A percentile compares a stretch with the other conserved stretches of the same genome.
phyloP scores from a whole-genome alignment of 2,888 invertebrate species.

The Mycalesis mineus region DNA sequence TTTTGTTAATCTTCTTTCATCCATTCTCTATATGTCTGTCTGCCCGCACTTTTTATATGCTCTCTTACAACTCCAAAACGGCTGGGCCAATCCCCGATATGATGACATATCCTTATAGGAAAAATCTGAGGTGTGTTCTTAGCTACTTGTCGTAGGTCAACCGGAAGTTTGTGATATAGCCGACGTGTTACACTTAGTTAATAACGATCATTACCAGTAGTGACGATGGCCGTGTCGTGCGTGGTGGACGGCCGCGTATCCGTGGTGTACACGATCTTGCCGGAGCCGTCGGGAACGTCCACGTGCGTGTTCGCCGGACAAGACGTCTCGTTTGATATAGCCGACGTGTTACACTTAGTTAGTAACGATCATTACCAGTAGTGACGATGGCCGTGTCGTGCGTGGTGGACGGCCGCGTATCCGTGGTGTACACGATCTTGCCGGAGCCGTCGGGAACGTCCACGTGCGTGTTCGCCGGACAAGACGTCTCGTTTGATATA shows the following conservation, averaged over 20 bases:
- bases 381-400: constrained; percentile 44
- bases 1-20: too few relatives aligned
- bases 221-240: constrained; percentile 43
- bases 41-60: too few relatives aligned
- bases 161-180: too few relatives aligned
- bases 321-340: constrained; percentile 38
- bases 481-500: constrained; percentile 43
- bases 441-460: constrained; percentile 30
- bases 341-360: too few relatives aligned
- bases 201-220: constrained; percentile 25
- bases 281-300: constrained; percentile 28
- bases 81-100: too few relatives aligned
- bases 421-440: constrained; percentile 53
- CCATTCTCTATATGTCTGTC: too few relatives aligned
- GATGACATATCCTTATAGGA: too few relatives aligned
- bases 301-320: constrained; percentile 39
- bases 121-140: too few relatives aligned
- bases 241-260: constrained; percentile 37
- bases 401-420: constrained; percentile 34
- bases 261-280: constrained; percentile 51
- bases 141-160: too few relatives aligned
- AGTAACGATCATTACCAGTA: too few relatives aligned
- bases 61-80: too few relatives aligned
- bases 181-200: too few relatives aligned
- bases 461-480: constrained; percentile 35